phyloP scores from a whole-genome alignment of 2,113 vertebrate species.

The Miniopterus natalensis region DNA sequence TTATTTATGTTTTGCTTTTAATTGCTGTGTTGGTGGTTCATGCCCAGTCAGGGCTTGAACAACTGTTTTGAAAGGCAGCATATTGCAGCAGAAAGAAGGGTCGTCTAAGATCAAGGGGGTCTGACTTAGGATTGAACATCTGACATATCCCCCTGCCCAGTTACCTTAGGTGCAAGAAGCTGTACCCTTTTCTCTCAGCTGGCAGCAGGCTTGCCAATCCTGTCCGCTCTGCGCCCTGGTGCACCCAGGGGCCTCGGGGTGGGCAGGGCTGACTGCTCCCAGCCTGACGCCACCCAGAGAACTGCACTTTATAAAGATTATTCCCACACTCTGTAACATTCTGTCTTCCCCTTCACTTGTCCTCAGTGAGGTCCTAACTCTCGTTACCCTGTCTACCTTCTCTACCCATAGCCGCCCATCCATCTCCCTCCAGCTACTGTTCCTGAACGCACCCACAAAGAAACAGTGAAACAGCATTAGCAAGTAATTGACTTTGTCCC shows the following conservation, averaged over 20 bases:
- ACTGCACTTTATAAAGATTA: rapidly evolving
- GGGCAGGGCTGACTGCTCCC: neutral
- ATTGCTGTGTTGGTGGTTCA: neutral
- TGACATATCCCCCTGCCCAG: slow-evolving; percentile 29
- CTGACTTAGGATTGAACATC: slow-evolving; percentile 8
- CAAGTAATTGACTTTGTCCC: neutral
- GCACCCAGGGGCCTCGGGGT: neutral
- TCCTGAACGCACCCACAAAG: neutral
- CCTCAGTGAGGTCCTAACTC: neutral
- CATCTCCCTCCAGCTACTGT: neutral
- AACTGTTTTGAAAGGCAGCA: slow-evolving; percentile 24
- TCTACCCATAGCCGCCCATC: too few species aligned
- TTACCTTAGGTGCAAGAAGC: slow-evolving; percentile 31
- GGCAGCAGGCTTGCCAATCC: neutral
- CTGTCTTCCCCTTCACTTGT: neutral
- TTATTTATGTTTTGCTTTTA: neutral
- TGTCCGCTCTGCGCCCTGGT: neutral
- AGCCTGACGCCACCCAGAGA: neutral
- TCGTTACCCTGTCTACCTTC: too few species aligned
- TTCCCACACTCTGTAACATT: neutral
- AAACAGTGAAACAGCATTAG: neutral
- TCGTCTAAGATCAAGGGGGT: neutral
- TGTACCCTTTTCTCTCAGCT: neutral
- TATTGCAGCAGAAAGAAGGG: neutral
- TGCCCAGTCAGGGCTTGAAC: neutral